Base-by-base conservation (phyloP, 2,797 vertebrate genomes). In the Amblyopsis hoosieri region DNA sequence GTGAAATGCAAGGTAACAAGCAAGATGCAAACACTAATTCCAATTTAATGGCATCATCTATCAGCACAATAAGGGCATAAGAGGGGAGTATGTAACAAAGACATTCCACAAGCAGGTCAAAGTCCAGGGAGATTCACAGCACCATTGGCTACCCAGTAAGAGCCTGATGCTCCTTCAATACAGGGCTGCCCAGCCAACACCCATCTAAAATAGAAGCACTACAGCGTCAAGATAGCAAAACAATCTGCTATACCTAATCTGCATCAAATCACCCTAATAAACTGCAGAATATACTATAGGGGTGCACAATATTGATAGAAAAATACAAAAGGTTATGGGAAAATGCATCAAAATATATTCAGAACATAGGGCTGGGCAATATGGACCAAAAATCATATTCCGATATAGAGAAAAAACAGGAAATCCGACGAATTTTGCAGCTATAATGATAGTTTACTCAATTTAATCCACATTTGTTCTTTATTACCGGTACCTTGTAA, bases 181-280 rank as follows among this genome's bases (percentile, higher is more conserved):
- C 74, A 79, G 79, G 71, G 75, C 59, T 71, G 49, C 72, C 63
- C 55, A 68, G 65, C 60, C 70, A 72, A 29, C 70, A 72, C 59
- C 46, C 9, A 12, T 65, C 75, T 76, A 55, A 65, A 51, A 72
- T 64, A 72, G 63, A 67, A 76, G 62, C 68, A 53, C 9, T 56
- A 45, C 61, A 62, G 66, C 70, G 77, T 68, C 69, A 73, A 71
- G 64, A 83, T 80, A 82, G 68, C 83, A 84, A 88, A 86, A 82
- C 78, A 87, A 80, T 78, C 74, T 78, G 81, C 85, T 84, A 83
- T 79, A 87, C 75, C 83, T 89, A 85, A 89, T 87, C 75, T 75
- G 58, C 71, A 77, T 81, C 83, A 85, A 68, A 66, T 74, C 49
- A 60, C 11, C 33, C 79, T 87, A 86, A 84, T 73, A 77, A 42